Evolutionary conservation across 2,888 invertebrate genomes (phyloP).

Genomic region (Shargacucullia verbasci): DNA sequence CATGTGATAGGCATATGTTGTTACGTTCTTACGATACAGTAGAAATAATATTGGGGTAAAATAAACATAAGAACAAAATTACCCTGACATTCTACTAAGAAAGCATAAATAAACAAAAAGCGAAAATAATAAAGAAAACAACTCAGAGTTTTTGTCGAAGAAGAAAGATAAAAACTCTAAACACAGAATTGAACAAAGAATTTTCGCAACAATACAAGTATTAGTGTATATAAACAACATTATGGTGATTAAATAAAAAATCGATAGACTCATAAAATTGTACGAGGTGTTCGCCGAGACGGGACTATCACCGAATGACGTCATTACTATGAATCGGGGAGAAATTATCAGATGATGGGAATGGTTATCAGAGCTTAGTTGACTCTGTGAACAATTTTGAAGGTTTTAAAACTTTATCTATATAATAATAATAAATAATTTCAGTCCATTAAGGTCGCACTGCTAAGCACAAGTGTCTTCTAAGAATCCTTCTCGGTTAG

Average conservation of each 20-base stretch:
- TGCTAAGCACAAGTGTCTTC: too few relatives aligned
- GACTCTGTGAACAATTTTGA: too few relatives aligned
- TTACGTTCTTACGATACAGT: too few relatives aligned
- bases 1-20: too few relatives aligned
- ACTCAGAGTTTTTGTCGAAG: not conserved
- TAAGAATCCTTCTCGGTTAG: too few relatives aligned
- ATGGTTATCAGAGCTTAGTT: not conserved
- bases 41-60: too few relatives aligned
- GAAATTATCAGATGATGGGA: not conserved
- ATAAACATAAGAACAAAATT: too few relatives aligned
- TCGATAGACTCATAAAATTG: conserved; percentile 17
- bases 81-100: too few relatives aligned
- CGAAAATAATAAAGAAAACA: not conserved
- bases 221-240: conserved; percentile 8
- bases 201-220: not conserved
- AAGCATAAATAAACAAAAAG: too few relatives aligned
- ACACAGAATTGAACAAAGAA: not conserved
- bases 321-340: not conserved
- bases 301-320: conserved; percentile 3
- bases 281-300: conserved; percentile 1
- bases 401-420: too few relatives aligned
- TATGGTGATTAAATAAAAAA: conserved; percentile 20
- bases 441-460: too few relatives aligned
- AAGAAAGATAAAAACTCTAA: not conserved
- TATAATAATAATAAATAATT: too few relatives aligned